phyloP scores from a whole-genome alignment of 2,113 vertebrate genomes.

The Calidris pygmaea region DNA sequence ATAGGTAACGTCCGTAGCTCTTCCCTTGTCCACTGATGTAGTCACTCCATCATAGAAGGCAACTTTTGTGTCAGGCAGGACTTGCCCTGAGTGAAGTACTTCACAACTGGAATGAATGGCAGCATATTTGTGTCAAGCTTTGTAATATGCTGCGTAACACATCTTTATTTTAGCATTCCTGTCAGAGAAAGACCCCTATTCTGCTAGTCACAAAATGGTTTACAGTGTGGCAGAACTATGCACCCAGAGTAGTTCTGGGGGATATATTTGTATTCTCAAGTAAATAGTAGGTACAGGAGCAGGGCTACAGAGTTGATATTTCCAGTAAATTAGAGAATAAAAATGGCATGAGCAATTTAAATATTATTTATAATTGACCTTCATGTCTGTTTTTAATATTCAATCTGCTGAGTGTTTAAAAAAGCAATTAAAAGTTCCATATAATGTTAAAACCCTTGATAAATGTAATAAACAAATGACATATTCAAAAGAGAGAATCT shows the following conservation, averaged over 20 bases:
- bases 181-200: background rate
- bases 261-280: background rate
- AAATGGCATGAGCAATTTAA: constrained; percentile 46
- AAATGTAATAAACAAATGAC: constrained; percentile 70
- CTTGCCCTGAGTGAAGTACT: background rate
- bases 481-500: constrained; percentile 67
- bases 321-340: constrained; percentile 39
- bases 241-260: background rate
- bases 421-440: constrained; percentile 65
- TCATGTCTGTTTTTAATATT: constrained; percentile 60
- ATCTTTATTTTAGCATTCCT: background rate
- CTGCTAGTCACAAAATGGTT: background rate
- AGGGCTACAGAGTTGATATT: background rate
- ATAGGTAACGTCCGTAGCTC: background rate
- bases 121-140: background rate
- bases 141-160: background rate
- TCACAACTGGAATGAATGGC: background rate
- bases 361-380: constrained; percentile 54
- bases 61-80: background rate
- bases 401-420: constrained; percentile 47
- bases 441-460: constrained; percentile 65
- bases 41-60: background rate
- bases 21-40: background rate
- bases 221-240: background rate
- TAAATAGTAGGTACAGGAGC: background rate